Base-by-base conservation (phyloP, 1,140 invertebrate genomes). In the Trinorchestia longiramus region DNA sequence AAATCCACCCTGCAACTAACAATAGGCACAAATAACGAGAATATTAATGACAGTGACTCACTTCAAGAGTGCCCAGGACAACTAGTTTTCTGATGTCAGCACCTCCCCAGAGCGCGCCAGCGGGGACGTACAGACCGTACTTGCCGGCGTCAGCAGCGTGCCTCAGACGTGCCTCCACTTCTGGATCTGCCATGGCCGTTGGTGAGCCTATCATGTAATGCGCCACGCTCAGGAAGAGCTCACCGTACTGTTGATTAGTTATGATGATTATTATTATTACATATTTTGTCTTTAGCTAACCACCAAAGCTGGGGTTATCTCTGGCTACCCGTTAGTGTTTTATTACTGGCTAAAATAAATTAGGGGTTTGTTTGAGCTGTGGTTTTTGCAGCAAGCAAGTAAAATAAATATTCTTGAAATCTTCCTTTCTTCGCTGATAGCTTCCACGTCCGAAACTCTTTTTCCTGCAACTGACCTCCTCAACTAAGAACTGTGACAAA, bases 1-100 rank as follows among this genome's bases (percentile, higher is more conserved):
- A 23, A 77, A 77, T 36, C 6, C 28, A 77, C 62, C 36, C 36
- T 77, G 8, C 28, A 23, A 11, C 28, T 77, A 36, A 77, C 1
- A 3, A 28, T 28, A 77, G 62, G 28, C 28, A 77, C 11, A 77
- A 36, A 77, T 77, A 28, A 36, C 62, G 28, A 77, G 8, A 77
- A 36, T 36, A 36, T 36, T 77, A 77, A 77, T 15, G 15, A 77
- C 15, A 77, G 0, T 41, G 36, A 87, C 96, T 96, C 97, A 97
- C 98, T 97, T 97, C 97, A 95, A 98, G 97, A n/a, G 97, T 97
- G 90, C 97, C 97, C 87, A 97, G 96, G 96, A 98, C 97, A 41
- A 98, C 98, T 98, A 98, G 98, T 97, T 98, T 97, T 97, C 97
- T 96, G n/a, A 98, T 98, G 97, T 98, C 98, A 96, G 98, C 97